Percentiles rank a stretch among this genome's conserved stretches.
Evolutionary conservation across 2,888 invertebrate species (phyloP).

Genomic region (Plutella xylostella): DNA sequence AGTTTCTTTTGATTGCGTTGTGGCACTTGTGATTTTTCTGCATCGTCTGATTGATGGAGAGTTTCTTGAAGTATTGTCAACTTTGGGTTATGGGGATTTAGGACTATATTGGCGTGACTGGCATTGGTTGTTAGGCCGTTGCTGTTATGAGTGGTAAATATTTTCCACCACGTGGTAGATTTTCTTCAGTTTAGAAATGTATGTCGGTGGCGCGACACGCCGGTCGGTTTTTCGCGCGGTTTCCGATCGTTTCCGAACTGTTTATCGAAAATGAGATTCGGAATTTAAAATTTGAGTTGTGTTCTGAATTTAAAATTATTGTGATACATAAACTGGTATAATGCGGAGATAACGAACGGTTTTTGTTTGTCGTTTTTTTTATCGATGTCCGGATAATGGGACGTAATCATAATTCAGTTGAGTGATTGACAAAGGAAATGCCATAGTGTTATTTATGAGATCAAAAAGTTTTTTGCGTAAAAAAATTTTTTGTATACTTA

Average conservation of each 20-base stretch:
- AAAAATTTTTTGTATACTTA: neutral
- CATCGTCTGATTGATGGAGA: neutral
- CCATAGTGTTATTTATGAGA: too few species aligned
- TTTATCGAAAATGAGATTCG: neutral
- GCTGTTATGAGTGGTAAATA: conserved; percentile 16
- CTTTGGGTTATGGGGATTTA: too few species aligned
- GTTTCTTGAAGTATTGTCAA: too few species aligned
- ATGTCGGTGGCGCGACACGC: conserved; percentile 4
- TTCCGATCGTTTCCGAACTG: neutral
- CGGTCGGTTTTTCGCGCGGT: too few species aligned
- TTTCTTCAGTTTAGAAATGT: conserved; percentile 46
- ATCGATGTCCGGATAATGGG: neutral
- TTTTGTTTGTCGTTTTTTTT: neutral
- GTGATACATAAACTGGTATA: neutral
- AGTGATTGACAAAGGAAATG: too few species aligned
- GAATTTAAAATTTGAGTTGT: neutral
- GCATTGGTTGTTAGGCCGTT: conserved; percentile 16
- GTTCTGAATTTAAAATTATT: conserved; percentile 6
- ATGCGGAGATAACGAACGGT: too few species aligned
- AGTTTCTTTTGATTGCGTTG: neutral
- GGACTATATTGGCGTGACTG: neutral
- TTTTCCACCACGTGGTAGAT: conserved; percentile 38
- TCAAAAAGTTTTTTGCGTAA: too few species aligned
- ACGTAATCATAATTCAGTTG: too few species aligned
- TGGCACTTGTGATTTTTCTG: neutral